Evolutionary conservation across 2,888 invertebrate genomes (phyloP).

Genomic region (Hypena proboscidalis): DNA sequence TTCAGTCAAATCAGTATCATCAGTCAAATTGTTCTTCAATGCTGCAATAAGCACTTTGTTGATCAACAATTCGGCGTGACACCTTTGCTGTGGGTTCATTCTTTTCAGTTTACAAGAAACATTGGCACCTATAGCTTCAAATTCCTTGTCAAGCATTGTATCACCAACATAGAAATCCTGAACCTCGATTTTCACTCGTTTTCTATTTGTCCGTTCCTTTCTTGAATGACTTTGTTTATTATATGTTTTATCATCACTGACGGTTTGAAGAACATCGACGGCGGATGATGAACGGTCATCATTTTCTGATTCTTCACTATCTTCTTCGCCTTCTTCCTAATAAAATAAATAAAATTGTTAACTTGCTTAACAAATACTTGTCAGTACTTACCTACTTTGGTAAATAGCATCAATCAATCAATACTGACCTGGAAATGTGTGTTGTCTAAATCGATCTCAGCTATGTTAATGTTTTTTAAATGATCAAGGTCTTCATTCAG

Average conservation of each 20-base stretch:
- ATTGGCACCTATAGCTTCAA: constrained; percentile 52
- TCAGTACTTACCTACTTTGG: too few relatives aligned
- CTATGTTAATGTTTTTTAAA: constrained; percentile 13
- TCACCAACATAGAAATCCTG: constrained; percentile 19
- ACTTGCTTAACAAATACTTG: neutral
- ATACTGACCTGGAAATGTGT: constrained; percentile 35
- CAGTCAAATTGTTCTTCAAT: constrained; percentile 45
- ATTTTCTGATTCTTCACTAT: neutral
- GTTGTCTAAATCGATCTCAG: constrained; percentile 30
- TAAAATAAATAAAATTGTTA: neutral
- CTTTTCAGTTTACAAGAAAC: constrained; percentile 53
- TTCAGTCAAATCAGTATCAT: constrained; percentile 50
- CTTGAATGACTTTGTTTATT: constrained; percentile 16
- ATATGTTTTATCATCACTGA: constrained; percentile 22
- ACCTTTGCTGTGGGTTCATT: constrained; percentile 50
- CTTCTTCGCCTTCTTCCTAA: neutral
- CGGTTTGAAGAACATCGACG: constrained; percentile 25
- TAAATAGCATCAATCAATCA: neutral
- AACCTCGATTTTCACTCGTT: constrained; percentile 16
- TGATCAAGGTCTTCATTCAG: neutral
- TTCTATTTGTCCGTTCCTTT: constrained; percentile 3
- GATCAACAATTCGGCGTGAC: constrained; percentile 52
- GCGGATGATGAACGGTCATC: neutral
- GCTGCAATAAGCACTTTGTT: constrained; percentile 56
- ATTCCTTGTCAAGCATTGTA: constrained; percentile 40